Percentiles rank a stretch among this genome's conserved stretches.
Conservation (phyloP, 1,140 invertebrate species). For the Drosophila murphyi region DNA sequence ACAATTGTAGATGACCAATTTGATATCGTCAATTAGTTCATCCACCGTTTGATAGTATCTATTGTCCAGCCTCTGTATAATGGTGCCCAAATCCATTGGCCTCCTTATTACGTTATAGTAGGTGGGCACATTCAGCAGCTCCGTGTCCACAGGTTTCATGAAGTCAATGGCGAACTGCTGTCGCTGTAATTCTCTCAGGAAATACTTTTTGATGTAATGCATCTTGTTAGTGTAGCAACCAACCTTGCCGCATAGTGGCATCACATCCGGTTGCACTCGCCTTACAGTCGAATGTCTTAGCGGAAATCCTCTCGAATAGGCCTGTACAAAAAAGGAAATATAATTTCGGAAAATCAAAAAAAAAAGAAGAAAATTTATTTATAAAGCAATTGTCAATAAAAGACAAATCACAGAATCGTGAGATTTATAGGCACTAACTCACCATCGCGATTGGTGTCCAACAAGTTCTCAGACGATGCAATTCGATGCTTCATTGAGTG, state of each 20-base stretch:
- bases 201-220: not conserved
- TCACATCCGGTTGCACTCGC: slow-evolving; percentile 1
- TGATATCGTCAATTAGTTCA: slow-evolving; percentile 1
- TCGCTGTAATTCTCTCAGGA: not conserved
- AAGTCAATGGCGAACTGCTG: not conserved
- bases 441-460: not conserved
- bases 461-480: not conserved
- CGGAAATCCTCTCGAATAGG: not conserved
- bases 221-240: slow-evolving; percentile 25
- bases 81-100: slow-evolving; percentile 18
- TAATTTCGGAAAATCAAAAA: not conserved
- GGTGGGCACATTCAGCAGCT: not conserved
- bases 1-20: slow-evolving; percentile 11
- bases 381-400: no score
- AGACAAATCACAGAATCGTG: no score
- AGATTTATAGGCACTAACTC: not conserved
- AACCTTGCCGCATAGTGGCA: slow-evolving; percentile 1
- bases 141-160: not conserved
- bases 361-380: not conserved
- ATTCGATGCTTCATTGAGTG: not conserved
- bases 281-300: not conserved
- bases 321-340: not conserved
- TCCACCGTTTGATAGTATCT: slow-evolving; percentile 14
- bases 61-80: slow-evolving; percentile 5
- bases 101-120: slow-evolving; percentile 7